These are phyloP conservation scores for Myotis myotis DNA, from an alignment of 2,797 vertebrate genomes.

Conservation along the genomic window DNA sequence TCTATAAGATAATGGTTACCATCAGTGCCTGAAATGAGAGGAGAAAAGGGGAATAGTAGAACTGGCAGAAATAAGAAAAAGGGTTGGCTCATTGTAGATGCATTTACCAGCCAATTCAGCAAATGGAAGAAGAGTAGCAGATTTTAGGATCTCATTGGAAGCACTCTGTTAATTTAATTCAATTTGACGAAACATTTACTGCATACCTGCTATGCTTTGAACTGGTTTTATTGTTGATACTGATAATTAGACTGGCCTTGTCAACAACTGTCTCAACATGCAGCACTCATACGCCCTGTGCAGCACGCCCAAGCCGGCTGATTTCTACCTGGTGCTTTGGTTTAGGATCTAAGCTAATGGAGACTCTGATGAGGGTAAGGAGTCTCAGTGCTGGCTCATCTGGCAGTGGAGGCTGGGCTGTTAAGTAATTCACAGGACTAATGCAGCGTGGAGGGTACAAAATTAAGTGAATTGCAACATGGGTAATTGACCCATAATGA, in stretches of 20 bases:
- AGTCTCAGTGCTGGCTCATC: background rate
- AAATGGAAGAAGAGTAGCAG: background rate
- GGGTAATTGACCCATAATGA: slow-evolving; percentile 24
- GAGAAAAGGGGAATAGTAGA: background rate
- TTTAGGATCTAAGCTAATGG: background rate
- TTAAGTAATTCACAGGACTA: background rate
- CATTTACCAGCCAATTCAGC: background rate
- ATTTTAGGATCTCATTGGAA: background rate
- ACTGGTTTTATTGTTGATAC: background rate
- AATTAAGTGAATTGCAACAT: background rate
- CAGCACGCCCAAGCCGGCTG: background rate
- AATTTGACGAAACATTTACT: background rate
- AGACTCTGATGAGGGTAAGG: background rate
- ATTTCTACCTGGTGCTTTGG: background rate
- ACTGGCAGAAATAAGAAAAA: background rate
- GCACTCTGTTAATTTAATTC: background rate
- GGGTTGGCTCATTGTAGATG: background rate
- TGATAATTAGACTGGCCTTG: background rate
- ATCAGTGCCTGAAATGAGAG: background rate
- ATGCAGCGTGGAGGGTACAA: slow-evolving; percentile 5
- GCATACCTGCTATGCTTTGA: background rate
- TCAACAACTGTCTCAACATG: background rate
- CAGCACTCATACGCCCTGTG: too few relatives aligned
- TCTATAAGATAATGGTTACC: background rate
- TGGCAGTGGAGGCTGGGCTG: background rate